Base-by-base conservation (phyloP, 2,888 invertebrate species). In the Empis stercorea region DNA sequence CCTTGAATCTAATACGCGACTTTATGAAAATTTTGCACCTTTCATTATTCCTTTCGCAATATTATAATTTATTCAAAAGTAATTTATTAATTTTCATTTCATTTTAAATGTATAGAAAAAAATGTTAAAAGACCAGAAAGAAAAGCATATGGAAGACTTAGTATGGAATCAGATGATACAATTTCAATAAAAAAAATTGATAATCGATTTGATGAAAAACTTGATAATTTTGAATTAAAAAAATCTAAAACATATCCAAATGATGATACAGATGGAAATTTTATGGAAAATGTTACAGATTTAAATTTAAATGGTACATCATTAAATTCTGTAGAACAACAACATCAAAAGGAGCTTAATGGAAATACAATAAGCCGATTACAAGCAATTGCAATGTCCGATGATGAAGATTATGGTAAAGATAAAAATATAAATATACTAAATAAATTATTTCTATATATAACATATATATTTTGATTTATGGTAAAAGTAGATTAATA, bases 371-470 rank as follows among this genome's bases (percentile, higher is more conserved):
- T 70, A 58, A 67, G 61, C 55, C 62, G 69, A 48, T 60, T 69
- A 54, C 68, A 70, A 50, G 65, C 69, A 46, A 60, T 68, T 62
- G 65, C 66, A 50, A 66, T 68, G 64, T 67, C 66, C 15, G 70
- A 68, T 49, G 70, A 68, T 55, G 67, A 64, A 51, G 67, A 67
- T 52, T 67, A 65, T 52, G 70, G 68, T 64, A 58, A 58, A 17
- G 15, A 13, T 13, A 3, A 23, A 15, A 43, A 20, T 11, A 27
- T 6, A 14, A 44, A 47, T 32, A n/a, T n/a, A n/a, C n/a, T n/a
- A n/a, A n/a, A n/a, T n/a, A n/a, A n/a, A n/a, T 32, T 32, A 13
- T 32, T 32, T n/a, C n/a, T n/a, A n/a, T n/a, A n/a, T n/a, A n/a
- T n/a, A n/a, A n/a, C n/a, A n/a, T 32, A 32, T 2, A 32, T 13